These are phyloP conservation scores for Pachycephus smyrnensis DNA, from an alignment of 2,888 invertebrate species.

Conservation along the genomic window DNA sequence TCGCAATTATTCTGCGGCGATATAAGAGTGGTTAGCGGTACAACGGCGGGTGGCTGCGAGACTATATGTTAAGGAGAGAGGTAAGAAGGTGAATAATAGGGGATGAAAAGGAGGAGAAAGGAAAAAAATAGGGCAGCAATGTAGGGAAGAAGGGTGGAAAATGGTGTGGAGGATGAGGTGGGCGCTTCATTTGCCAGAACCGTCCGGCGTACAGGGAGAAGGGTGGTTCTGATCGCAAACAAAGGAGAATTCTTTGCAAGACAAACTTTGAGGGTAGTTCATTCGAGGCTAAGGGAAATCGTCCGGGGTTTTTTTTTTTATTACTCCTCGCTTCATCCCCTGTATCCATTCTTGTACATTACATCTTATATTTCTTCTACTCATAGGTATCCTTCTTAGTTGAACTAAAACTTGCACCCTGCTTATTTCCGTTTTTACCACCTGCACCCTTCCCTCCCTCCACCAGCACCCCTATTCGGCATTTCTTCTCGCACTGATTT, in stretches of 20 bases:
- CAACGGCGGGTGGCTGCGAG: slow-evolving; percentile 1
- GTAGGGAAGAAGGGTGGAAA: slow-evolving; percentile 1
- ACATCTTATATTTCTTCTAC: too few relatives aligned
- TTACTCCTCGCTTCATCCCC: too few relatives aligned
- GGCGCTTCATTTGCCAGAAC: slow-evolving; percentile 33
- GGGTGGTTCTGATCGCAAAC: slow-evolving; percentile 31
- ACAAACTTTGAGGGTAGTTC: neutral
- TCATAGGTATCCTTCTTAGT: too few relatives aligned
- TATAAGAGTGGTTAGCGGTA: slow-evolving; percentile 7
- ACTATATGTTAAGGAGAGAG: neutral
- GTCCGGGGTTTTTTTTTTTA: neutral
- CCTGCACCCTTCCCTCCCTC: too few relatives aligned
- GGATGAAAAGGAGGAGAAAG: slow-evolving; percentile 13
- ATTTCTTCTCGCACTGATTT: too few relatives aligned
- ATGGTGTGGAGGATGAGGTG: neutral
- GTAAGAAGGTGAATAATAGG: slow-evolving; percentile 4
- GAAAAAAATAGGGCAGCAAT: slow-evolving; percentile 17
- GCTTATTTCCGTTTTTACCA: too few relatives aligned
- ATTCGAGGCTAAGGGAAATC: slow-evolving; percentile 20
- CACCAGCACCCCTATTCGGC: too few relatives aligned
- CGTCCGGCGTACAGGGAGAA: slow-evolving; percentile 24
- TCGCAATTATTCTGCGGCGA: slow-evolving; percentile 4
- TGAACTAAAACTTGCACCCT: too few relatives aligned
- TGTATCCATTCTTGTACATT: too few relatives aligned
- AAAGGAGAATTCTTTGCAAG: slow-evolving; percentile 23